Base-by-base conservation (phyloP, 92 coral and sea anemone species). In the Heliopora coerulea region DNA sequence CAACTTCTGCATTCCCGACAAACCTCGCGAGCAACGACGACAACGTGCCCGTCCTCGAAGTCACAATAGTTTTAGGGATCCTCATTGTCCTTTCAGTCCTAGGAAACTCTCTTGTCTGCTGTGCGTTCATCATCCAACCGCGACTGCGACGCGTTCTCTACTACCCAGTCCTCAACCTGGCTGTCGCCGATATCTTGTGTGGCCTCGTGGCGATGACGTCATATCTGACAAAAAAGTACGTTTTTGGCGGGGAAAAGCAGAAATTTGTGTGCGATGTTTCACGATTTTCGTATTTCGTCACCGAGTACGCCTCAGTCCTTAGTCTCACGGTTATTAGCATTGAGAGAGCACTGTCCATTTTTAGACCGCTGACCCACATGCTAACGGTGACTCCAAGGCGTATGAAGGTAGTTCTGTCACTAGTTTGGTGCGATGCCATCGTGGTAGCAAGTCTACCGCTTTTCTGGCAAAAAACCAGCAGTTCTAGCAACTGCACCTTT, bases 141-240 rank as follows among this genome's bases (percentile, higher is more conserved):
- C 46, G 77, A 2, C 49, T 75, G 29, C 80, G 69, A 59, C 23
- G 35, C 14, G 80, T 46, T n/a, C 41, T 59, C 80, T 75, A 75
- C 26, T 59, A 49, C 29, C 69, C 80, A 75, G 69, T 75, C 59
- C 69, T 75, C 29, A 75, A 61, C 60, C 60, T 75, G 37, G 72
- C 80, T 14, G 72, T 75, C 41, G 80, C 80, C 17, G 80, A 75
- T 59, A 33, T 75, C 39, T n/a, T 75, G 69, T 59, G 69, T 52
- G 80, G 80, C 23, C 19, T 46, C 25, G 60, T 75, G 8, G 80
- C 80, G 58, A 75, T 75, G 80, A 24, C 80, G 29, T 75, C 80
- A 40, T 75, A 75, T 54, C 19, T 75, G 49, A 72, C 69, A 25
- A 75, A 75, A 62, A 75, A 75, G 30, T 58, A 59, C 28, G 80